phyloP scores from a whole-genome alignment of 2,113 vertebrate genomes.

The Xenopus laevis region DNA sequence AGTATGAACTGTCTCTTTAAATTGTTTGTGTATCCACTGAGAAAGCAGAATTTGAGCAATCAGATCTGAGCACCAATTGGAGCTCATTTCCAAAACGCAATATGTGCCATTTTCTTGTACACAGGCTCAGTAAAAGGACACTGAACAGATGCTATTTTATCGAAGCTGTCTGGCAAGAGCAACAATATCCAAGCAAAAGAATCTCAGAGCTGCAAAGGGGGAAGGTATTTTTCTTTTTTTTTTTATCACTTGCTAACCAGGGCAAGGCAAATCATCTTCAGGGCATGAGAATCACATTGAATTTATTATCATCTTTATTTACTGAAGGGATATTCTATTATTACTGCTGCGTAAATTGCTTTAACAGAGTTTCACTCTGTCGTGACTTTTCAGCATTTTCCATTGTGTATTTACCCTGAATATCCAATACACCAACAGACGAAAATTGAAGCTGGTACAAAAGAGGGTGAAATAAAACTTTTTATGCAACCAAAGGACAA shows the following conservation, averaged over 20 bases:
- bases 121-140: neutral
- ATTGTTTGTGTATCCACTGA: neutral
- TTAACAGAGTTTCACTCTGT: too few species aligned
- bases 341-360: neutral
- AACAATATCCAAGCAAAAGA: neutral
- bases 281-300: neutral
- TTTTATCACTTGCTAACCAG: neutral
- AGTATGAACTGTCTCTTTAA: neutral
- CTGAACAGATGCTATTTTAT: slow-evolving; percentile 8
- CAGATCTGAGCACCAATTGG: neutral
- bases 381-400: too few species aligned
- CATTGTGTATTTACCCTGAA: too few species aligned
- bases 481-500: too few species aligned
- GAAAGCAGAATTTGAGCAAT: slow-evolving; percentile 7
- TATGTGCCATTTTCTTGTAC: slow-evolving; percentile 2
- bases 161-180: neutral
- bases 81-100: neutral
- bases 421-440: too few species aligned
- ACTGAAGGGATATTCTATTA: neutral
- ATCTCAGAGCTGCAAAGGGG: neutral
- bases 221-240: neutral
- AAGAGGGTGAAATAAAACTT: too few species aligned
- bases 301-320: neutral
- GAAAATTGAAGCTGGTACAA: too few species aligned
- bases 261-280: neutral